phyloP scores from a whole-genome alignment of 2,113 vertebrate species.

The Probosciger aterrimus region DNA sequence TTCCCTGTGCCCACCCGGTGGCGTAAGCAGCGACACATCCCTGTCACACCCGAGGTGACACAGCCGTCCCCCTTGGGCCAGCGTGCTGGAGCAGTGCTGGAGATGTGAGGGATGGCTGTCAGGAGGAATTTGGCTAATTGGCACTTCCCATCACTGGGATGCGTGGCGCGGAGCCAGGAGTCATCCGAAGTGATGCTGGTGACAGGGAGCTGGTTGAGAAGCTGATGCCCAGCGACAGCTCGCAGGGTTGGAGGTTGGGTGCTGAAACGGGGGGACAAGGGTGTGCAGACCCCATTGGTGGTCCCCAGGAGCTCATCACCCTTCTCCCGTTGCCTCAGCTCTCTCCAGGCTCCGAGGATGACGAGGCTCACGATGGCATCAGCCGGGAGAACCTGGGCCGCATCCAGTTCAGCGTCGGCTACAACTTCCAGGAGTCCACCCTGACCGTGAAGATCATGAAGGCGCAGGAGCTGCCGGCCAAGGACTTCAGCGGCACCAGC shows the following conservation, averaged over 20 bases:
- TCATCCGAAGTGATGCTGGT: not conserved
- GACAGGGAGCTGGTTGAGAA: not conserved
- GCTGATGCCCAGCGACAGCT: conserved; percentile 33
- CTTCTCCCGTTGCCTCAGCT: conserved; percentile 63
- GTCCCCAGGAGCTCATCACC: fast-evolving
- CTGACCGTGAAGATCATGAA: conserved; percentile 97
- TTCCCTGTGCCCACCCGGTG: fast-evolving
- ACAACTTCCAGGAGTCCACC: conserved; percentile 98
- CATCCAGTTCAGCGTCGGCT: conserved; percentile 98
- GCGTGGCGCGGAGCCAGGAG: not conserved
- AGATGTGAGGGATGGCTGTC: conserved; percentile 6
- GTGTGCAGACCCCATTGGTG: fast-evolving
- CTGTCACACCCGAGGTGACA: not conserved
- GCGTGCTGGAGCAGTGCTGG: not conserved
- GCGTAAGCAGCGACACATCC: not conserved
- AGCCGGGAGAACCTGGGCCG: conserved; percentile 93
- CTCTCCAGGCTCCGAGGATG: conserved; percentile 95
- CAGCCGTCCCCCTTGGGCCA: not conserved
- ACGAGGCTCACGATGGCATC: conserved; percentile 87
- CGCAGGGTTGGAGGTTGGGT: not conserved
- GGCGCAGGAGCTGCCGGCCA: conserved; percentile 95
- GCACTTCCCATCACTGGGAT: not conserved
- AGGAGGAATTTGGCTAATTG: conserved; percentile 52
- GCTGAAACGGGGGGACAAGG: fast-evolving
- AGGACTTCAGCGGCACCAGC: conserved; percentile 97